A percentile compares a stretch with the other conserved stretches of the same genome.
These are phyloP conservation scores for Oreochromis mossambicus DNA, from an alignment of 2,797 vertebrate species.

Conservation along the genomic window DNA sequence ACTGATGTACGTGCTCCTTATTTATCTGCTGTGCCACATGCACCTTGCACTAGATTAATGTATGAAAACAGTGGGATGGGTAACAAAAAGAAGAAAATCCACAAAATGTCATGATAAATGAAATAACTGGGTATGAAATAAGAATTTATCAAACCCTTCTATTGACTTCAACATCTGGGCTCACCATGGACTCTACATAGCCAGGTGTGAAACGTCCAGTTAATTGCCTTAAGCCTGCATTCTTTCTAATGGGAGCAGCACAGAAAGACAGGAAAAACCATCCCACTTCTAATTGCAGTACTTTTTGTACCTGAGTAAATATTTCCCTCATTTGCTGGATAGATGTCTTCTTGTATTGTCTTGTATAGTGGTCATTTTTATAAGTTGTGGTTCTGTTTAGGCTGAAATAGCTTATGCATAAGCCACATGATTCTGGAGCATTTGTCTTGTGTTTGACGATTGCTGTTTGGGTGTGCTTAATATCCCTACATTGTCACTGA, in stretches of 20 bases:
- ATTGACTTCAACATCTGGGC: neutral
- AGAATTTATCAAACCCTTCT: neutral
- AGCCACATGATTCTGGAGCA: neutral
- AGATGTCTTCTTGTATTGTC: neutral
- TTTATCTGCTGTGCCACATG: neutral
- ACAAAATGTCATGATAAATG: neutral
- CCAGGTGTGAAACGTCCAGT: neutral
- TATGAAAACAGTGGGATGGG: neutral
- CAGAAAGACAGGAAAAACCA: neutral
- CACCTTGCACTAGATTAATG: neutral
- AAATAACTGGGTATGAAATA: neutral
- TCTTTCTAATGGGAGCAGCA: neutral
- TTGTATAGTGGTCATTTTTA: neutral
- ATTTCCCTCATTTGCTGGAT: neutral
- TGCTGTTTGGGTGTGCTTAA: neutral
- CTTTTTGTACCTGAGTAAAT: neutral
- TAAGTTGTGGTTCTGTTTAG: neutral
- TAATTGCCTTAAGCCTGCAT: accelerated
- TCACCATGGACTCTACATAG: neutral
- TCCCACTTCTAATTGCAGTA: neutral
- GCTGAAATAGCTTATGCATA: neutral
- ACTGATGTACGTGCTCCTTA: neutral
- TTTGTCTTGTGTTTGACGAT: neutral
- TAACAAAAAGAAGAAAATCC: neutral
- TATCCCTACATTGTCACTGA: accelerated